Percentiles rank a stretch among this genome's conserved stretches.
Conservation (phyloP, 92 coral and sea anemone genomes). For the Nematostella vectensis region DNA sequence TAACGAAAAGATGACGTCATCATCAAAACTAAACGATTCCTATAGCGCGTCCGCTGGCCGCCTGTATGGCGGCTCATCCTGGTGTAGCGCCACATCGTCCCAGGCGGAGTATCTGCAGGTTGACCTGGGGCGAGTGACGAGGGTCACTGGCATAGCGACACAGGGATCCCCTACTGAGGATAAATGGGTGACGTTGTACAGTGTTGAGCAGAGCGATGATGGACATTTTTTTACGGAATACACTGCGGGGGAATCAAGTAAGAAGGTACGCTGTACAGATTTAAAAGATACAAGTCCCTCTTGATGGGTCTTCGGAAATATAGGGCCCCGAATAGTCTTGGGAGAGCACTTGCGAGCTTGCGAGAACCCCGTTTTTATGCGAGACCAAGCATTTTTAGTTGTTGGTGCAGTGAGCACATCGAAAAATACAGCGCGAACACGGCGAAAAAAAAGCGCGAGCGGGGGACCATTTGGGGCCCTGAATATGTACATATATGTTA, state of each 20-base stretch:
- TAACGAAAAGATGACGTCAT: neutral
- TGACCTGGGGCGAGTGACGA: neutral
- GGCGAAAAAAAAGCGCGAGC: too few species aligned
- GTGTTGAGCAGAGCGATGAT: neutral
- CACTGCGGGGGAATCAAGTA: neutral
- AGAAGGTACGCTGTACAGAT: neutral
- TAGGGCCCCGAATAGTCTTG: too few species aligned
- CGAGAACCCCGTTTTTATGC: too few species aligned
- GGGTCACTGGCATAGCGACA: neutral
- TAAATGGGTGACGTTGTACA: neutral
- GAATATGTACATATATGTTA: too few species aligned
- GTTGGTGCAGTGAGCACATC: too few species aligned
- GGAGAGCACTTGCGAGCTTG: too few species aligned
- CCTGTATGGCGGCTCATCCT: constrained; percentile 1
- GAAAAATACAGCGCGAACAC: too few species aligned
- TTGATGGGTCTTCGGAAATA: too few species aligned
- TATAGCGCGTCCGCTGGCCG: neutral
- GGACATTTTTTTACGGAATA: too few species aligned
- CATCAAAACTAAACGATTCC: neutral
- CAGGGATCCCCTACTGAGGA: neutral
- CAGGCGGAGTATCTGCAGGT: neutral
- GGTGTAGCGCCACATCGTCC: neutral
- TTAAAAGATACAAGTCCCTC: neutral
- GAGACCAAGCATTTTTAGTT: too few species aligned
- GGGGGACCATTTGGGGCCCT: too few species aligned